Base-by-base conservation (phyloP, 2,888 invertebrate species). In the Lasioglossum malachurum region DNA sequence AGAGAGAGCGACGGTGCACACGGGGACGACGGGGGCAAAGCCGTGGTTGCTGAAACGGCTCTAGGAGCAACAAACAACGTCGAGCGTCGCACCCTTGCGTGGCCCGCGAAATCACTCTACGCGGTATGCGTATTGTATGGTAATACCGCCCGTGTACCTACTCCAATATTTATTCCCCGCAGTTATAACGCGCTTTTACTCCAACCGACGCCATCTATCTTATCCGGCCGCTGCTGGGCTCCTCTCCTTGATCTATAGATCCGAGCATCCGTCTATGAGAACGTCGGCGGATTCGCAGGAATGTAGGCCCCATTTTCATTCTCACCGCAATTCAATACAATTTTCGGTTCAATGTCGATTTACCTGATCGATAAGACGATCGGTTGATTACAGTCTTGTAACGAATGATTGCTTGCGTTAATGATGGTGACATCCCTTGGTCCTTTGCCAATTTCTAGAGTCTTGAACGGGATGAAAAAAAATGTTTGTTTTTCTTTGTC, bases 61-160 rank as follows among this genome's bases (percentile, higher is more conserved):
- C 90, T 87, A 88, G 82, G 90, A 90, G 90, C 83, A 86, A 90
- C 87, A 85, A 86, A 90, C 87, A 85, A 85, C 90, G 84, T 74
- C 84, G 60, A 83, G 86, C 91, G 90, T 90, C 90, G 90, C 91
- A 90, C 90, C 90, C 90, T 90, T 90, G 90, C 91, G 89, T 89
- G 91, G 89, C 92, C 89, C 89, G 89, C 88, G 71, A 86, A 89
- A 88, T 91, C 90, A 86, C 84, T 92, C 90, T 91, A 92, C 89
- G 91, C 91, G 92, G 91, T 92, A 91, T 91, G 92, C 89, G 92
- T 92, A 92, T 92, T 92, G 92, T 92, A 92, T 92, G 92, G 89
- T 92, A 92, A 92, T 92, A 89, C 84, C 84, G 84, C 84, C 83
- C 90, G 90, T 90, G 91, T 91, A 92, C 90, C 91, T 90, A 92